phyloP scores from a whole-genome alignment of 2,888 invertebrate genomes.

The Gibbula magus region DNA sequence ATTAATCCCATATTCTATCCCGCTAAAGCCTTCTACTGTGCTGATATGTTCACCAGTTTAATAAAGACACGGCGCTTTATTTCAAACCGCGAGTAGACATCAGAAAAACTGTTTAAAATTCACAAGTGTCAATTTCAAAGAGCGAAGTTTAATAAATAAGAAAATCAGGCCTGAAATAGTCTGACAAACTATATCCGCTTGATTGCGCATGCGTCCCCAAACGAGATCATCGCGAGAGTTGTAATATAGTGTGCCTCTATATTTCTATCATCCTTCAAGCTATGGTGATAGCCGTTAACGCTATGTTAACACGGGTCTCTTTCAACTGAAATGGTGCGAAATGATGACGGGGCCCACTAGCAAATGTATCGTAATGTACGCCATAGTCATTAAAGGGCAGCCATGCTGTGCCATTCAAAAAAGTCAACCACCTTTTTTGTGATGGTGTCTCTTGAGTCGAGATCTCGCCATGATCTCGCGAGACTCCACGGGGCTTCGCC shows the following conservation, averaged over 20 bases:
- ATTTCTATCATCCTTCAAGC: background rate
- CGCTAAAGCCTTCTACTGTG: background rate
- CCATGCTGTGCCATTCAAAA: conserved; percentile 1
- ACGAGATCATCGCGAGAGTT: background rate
- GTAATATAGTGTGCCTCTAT: background rate
- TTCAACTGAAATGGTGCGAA: conserved; percentile 7
- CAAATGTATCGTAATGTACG: conserved; percentile 8
- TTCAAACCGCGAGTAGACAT: background rate
- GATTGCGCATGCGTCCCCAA: background rate
- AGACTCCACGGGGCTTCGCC: background rate
- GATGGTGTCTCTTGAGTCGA: conserved; percentile 11
- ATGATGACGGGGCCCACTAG: background rate
- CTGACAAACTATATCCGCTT: conserved; percentile 1
- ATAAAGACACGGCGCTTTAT: no score
- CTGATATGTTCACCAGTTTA: no score
- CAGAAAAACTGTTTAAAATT: background rate
- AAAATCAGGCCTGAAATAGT: background rate
- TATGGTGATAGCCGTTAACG: background rate
- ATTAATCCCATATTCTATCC: background rate
- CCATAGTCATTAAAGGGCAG: background rate
- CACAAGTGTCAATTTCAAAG: conserved; percentile 12
- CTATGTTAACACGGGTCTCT: background rate
- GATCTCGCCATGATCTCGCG: conserved; percentile 1
- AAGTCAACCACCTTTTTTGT: conserved; percentile 13
- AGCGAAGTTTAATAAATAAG: background rate